Percentiles rank a stretch among this genome's conserved stretches.
Evolutionary conservation across 2,797 vertebrate species (phyloP).

Genomic region (Microtus californicus): DNA sequence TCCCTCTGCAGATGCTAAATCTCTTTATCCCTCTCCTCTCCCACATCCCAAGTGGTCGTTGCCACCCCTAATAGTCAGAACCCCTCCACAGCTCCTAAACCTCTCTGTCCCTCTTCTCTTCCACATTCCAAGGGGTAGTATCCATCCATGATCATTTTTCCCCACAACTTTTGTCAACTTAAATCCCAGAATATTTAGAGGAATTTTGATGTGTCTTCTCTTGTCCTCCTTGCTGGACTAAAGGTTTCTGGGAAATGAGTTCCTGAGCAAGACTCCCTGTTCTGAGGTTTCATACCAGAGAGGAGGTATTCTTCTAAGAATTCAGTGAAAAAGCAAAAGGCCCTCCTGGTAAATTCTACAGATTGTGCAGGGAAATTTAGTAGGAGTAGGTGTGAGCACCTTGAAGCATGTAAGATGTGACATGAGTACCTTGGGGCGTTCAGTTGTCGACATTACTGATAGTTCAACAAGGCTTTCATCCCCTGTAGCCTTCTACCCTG

Average conservation of each 20-base stretch:
- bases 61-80: not conserved
- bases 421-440: not conserved
- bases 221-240: rapidly evolving
- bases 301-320: not conserved
- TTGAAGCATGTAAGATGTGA: not conserved
- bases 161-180: not conserved
- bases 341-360: not conserved
- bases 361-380: not conserved
- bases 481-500: not conserved
- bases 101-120: no score
- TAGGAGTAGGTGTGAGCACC: not conserved
- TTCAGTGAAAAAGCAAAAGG: not conserved
- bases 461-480: not conserved
- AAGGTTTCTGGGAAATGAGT: not conserved
- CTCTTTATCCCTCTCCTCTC: not conserved
- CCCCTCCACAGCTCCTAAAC: not conserved
- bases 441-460: not conserved
- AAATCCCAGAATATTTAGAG: not conserved
- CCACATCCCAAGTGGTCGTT: rapidly evolving
- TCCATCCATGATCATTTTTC: rapidly evolving
- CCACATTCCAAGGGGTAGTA: rapidly evolving
- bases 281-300: not conserved
- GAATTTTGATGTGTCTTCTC: not conserved
- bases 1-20: not conserved
- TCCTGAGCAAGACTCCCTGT: rapidly evolving